phyloP scores from a whole-genome alignment of 2,113 vertebrate species.

The Xiphophorus maculatus region DNA sequence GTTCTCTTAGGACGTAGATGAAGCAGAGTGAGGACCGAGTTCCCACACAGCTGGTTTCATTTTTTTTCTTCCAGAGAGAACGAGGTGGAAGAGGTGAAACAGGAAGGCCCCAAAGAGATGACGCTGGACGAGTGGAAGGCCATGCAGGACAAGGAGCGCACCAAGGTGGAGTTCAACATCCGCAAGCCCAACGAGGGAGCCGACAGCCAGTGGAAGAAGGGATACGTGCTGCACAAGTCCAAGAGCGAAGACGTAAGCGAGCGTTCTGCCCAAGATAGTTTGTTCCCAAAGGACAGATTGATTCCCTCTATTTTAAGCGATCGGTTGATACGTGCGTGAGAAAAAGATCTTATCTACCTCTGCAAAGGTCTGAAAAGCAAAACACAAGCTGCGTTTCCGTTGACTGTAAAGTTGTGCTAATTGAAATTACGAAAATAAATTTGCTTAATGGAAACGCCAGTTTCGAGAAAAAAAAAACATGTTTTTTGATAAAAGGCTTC shows the following conservation, averaged over 20 bases:
- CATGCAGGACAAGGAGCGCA: slow-evolving; percentile 97
- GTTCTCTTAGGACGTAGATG: not conserved
- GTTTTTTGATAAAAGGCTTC: too few relatives aligned
- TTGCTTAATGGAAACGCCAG: too few relatives aligned
- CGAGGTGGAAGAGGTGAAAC: slow-evolving; percentile 95
- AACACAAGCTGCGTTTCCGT: too few relatives aligned
- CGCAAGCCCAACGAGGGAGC: slow-evolving; percentile 97
- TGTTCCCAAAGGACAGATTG: too few relatives aligned
- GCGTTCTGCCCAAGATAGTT: not conserved
- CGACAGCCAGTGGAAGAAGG: slow-evolving; percentile 98
- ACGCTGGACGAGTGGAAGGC: slow-evolving; percentile 99
- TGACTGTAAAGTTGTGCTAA: too few relatives aligned
- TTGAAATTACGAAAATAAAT: too few relatives aligned
- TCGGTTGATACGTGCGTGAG: too few relatives aligned
- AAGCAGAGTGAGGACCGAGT: slow-evolving; percentile 31
- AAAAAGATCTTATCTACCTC: too few relatives aligned
- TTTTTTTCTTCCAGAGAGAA: slow-evolving; percentile 85
- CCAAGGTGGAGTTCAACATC: slow-evolving; percentile 99
- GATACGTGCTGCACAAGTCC: slow-evolving; percentile 98
- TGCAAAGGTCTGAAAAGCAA: too few relatives aligned
- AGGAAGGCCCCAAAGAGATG: slow-evolving; percentile 97
- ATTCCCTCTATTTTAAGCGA: too few relatives aligned
- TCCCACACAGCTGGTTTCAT: slow-evolving; percentile 15
- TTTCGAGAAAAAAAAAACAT: too few relatives aligned
- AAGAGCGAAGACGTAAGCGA: slow-evolving; percentile 94